phyloP scores from a whole-genome alignment of 2,797 vertebrate species.

The Neosilurus hyrtlii region DNA sequence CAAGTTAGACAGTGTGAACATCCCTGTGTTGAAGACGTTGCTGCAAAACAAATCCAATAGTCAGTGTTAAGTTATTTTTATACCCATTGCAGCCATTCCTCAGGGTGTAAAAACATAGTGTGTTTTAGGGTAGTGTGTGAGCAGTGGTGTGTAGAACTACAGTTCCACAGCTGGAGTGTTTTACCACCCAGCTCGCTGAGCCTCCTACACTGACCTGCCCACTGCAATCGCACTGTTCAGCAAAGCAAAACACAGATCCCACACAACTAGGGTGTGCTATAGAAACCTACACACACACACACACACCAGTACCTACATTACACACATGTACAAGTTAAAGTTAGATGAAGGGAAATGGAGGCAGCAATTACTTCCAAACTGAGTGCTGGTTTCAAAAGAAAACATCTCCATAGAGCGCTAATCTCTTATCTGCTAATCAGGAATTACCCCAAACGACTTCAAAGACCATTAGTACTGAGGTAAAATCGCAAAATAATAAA shows the following conservation, averaged over 20 bases:
- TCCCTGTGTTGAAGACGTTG: not conserved
- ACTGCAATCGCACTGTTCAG: conserved; percentile 17
- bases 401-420: not conserved
- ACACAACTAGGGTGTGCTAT: conserved; percentile 12
- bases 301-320: conserved; percentile 20
- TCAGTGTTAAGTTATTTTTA: not conserved
- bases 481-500: not conserved
- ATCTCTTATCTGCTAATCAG: conserved; percentile 20
- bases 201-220: conserved; percentile 32
- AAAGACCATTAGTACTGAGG: conserved; percentile 13
- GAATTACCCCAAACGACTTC: conserved; percentile 5
- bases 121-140: conserved; percentile 17
- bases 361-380: conserved; percentile 7
- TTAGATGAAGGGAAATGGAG: conserved; percentile 12
- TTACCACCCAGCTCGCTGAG: conserved; percentile 48
- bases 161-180: conserved; percentile 46
- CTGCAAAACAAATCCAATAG: not conserved
- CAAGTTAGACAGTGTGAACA: not conserved
- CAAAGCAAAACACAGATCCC: conserved; percentile 37
- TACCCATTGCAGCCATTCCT: not conserved
- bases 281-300: conserved; percentile 19
- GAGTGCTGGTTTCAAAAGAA: not conserved
- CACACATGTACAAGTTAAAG: conserved; percentile 10
- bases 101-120: not conserved
- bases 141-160: conserved; percentile 17